Percentiles rank a stretch among this genome's conserved stretches.
phyloP scores from a whole-genome alignment of 2,113 vertebrate genomes.

The Steatornis caripensis region DNA sequence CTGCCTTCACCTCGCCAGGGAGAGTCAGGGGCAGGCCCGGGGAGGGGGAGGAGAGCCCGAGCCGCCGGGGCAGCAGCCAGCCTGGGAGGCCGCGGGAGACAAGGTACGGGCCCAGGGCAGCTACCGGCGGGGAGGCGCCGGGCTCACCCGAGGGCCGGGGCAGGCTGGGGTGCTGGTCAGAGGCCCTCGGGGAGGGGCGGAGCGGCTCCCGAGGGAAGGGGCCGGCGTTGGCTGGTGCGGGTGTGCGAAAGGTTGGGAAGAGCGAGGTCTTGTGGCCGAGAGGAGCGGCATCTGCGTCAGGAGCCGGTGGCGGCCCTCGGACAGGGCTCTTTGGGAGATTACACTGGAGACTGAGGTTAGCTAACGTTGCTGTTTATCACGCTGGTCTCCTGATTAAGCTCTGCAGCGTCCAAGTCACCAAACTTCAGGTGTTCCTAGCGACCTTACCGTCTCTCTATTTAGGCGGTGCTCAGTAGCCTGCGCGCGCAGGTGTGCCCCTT shows the following conservation, averaged over 20 bases:
- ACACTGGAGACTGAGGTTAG: rapidly evolving
- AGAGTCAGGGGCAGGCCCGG: not conserved
- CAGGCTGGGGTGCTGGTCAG: not conserved
- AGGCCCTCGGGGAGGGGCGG: not conserved
- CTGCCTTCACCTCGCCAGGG: no score
- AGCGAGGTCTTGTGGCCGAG: not conserved
- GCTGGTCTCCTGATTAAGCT: not conserved
- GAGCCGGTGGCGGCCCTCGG: rapidly evolving
- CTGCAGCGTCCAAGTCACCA: not conserved
- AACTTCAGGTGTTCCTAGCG: rapidly evolving
- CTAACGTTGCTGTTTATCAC: rapidly evolving
- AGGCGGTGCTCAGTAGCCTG: rapidly evolving
- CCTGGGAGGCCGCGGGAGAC: rapidly evolving
- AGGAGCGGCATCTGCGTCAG: no score
- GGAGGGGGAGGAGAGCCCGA: no score
- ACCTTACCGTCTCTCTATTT: rapidly evolving
- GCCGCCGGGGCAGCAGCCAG: no score
- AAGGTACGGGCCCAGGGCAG: not conserved
- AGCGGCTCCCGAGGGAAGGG: not conserved
- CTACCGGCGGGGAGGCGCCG: not conserved
- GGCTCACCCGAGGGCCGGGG: rapidly evolving
- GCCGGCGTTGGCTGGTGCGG: not conserved
- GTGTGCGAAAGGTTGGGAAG: not conserved
- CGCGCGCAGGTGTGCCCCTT: not conserved
- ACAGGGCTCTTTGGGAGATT: rapidly evolving